phyloP scores from a whole-genome alignment of 2,888 invertebrate species.

The Ormia ochracea region DNA sequence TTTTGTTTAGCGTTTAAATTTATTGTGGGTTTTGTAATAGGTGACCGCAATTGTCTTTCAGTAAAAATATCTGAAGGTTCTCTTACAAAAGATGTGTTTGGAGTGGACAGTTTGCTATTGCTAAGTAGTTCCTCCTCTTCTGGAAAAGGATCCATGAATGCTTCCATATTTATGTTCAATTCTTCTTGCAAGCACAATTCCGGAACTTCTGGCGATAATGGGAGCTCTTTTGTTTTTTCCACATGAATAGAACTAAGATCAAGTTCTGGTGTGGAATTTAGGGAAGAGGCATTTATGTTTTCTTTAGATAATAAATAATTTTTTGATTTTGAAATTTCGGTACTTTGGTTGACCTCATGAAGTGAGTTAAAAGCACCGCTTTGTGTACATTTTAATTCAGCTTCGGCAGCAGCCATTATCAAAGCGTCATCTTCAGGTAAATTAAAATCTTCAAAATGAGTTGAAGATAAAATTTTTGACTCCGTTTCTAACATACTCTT shows the following conservation, averaged over 20 bases:
- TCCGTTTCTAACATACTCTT: not conserved
- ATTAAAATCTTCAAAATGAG: constrained; percentile 3
- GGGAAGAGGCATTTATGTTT: not conserved
- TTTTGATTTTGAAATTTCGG: not conserved
- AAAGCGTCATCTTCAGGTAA: constrained; percentile 32
- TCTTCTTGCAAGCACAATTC: constrained; percentile 43
- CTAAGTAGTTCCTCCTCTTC: constrained; percentile 69
- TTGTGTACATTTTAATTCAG: constrained; percentile 41
- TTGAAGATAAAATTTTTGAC: not conserved
- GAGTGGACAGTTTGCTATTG: not conserved
- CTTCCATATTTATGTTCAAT: constrained; percentile 76
- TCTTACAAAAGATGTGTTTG: not conserved
- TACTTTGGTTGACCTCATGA: not conserved
- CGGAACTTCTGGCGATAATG: not conserved
- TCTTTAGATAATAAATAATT: not conserved
- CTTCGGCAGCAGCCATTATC: constrained; percentile 40
- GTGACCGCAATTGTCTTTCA: constrained; percentile 51
- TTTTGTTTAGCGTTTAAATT: constrained; percentile 24
- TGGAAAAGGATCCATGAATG: constrained; percentile 78
- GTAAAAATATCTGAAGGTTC: constrained; percentile 71
- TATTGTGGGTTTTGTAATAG: constrained; percentile 59
- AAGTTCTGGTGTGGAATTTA: constrained; percentile 48
- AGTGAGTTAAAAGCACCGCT: not conserved
- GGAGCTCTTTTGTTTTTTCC: not conserved
- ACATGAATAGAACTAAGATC: not conserved